Evolutionary conservation across 1,140 invertebrate genomes (phyloP).

Genomic region (Aphelenchoides fujianensis): DNA sequence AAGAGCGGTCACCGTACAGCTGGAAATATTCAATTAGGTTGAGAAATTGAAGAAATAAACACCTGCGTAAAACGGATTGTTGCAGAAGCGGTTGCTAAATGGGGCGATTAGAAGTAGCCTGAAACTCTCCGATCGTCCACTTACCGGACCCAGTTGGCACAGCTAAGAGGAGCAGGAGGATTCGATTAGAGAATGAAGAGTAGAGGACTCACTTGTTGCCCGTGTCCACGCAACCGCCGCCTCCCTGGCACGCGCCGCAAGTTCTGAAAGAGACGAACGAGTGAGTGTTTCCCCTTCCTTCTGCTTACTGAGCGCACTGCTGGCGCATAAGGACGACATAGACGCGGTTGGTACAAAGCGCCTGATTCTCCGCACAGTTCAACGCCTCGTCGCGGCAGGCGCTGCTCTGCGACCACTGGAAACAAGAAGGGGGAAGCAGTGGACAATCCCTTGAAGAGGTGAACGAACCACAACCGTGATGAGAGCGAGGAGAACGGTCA

Average conservation of each 20-base stretch:
- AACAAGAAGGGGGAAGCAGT: background rate
- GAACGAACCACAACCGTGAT: background rate
- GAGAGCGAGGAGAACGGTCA: background rate
- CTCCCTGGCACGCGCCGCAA: background rate
- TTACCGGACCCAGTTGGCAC: too few species aligned
- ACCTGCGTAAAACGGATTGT: background rate
- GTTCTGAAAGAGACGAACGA: too few species aligned
- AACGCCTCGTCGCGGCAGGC: background rate
- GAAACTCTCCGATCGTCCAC: too few species aligned
- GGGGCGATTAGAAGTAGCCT: background rate
- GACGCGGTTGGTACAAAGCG: slow-evolving; percentile 3
- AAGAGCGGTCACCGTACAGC: too few species aligned
- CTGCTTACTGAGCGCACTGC: background rate
- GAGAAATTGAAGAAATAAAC: too few species aligned
- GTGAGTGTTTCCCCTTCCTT: too few species aligned
- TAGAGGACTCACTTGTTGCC: background rate
- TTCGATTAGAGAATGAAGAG: slow-evolving; percentile 1
- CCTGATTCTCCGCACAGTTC: background rate
- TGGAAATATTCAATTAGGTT: too few species aligned
- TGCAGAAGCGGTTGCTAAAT: background rate
- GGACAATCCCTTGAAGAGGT: background rate
- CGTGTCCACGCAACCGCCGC: background rate
- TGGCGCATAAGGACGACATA: background rate
- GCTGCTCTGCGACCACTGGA: background rate
- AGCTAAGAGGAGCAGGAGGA: background rate